Base-by-base conservation (phyloP, 2,888 invertebrate species). In the Tipula helvola region DNA sequence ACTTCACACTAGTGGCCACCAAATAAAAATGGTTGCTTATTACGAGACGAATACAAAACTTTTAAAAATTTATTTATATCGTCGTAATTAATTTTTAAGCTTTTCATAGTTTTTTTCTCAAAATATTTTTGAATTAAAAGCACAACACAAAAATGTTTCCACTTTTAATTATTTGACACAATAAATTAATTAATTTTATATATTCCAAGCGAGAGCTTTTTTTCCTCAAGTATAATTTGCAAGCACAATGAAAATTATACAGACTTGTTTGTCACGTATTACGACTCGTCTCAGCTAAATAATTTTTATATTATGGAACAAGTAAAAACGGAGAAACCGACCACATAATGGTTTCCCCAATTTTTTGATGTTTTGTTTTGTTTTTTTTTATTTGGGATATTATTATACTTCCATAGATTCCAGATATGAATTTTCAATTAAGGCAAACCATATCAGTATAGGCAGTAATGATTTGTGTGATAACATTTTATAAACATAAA, bases 381-480 rank as follows among this genome's bases (percentile, higher is more conserved):
- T 8, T 8, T 41, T 41, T 41, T 41, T 41, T 41, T 41, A 28
- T 47, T 57, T 18, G 18, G 57, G 47, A 28, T 28, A 28, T 28
- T 28, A 28, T 28, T 28, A 1, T 1, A 28, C 28, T 28, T 28
- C 28, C 57, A 71, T 71, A 39, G 28, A 28, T 28, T 28, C 28
- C 71, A 71, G 71, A 71, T 71, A 71, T 71, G 71, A 71, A 71
- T 71, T 71, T 71, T 71, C 71, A 71, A 71, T 71, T 71, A 71
- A 3, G 28, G 10, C 28, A 71, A 4, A 2, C 4, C 28, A 16
- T 28, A 39, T 39, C 39, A 5, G 3, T 39, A 39, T 28, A 71
- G 71, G 71, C 18, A 71, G 71, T 8, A 71, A 28, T 28, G 71
- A 28, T 71, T 71, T 52, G 8, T 71, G 28, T 28, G 71, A 71